Conservation (phyloP, 2,113 vertebrate species). For the Pelusios castaneus region DNA sequence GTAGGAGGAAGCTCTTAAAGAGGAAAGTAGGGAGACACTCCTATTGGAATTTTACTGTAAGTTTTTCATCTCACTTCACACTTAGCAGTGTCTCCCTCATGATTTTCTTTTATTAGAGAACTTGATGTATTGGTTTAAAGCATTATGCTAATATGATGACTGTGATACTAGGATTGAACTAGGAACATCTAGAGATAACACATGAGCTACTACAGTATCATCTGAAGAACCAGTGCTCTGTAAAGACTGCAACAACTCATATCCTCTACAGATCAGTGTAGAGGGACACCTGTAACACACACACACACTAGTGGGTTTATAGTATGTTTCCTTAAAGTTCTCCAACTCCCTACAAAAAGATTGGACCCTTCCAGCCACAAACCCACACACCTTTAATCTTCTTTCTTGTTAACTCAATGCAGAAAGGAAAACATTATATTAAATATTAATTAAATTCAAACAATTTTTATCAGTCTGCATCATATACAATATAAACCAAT, state of each 20-base stretch:
- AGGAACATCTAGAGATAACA: background rate
- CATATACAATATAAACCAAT: background rate
- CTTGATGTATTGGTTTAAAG: constrained; percentile 13
- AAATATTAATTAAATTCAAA: background rate
- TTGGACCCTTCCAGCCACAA: background rate
- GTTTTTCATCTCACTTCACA: background rate
- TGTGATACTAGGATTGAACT: background rate
- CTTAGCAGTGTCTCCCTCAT: background rate
- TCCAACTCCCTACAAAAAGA: background rate
- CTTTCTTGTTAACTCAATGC: background rate
- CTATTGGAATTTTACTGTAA: background rate
- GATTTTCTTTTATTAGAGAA: constrained; percentile 43
- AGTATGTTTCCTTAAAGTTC: background rate
- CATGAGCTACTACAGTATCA: background rate
- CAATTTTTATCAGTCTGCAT: background rate
- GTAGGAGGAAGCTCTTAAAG: background rate
- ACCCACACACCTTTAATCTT: background rate
- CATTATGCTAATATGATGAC: background rate
- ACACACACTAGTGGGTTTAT: background rate
- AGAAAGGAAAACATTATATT: background rate
- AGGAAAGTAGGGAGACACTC: background rate
- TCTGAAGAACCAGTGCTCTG: background rate
- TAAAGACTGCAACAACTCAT: background rate
- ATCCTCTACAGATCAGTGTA: background rate
- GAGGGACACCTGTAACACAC: background rate